phyloP scores from a whole-genome alignment of 1,140 invertebrate genomes.

The Musca domestica region DNA sequence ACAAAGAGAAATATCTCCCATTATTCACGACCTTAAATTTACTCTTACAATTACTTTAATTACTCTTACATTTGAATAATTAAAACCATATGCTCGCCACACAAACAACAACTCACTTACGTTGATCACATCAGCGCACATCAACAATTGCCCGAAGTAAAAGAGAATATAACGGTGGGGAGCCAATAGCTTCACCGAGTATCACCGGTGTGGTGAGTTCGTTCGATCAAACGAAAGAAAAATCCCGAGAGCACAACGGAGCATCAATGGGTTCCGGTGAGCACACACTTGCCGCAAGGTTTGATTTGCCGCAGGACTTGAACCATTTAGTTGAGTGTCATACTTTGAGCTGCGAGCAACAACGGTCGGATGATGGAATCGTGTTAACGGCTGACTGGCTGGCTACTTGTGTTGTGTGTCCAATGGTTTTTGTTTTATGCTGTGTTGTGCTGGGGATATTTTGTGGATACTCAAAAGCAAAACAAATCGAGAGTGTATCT shows the following conservation, averaged over 20 bases:
- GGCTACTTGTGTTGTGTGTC: not conserved
- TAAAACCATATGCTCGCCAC: too few species aligned
- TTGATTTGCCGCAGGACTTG: slow-evolving; percentile 24
- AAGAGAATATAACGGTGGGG: too few species aligned
- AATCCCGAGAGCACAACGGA: slow-evolving; percentile 1
- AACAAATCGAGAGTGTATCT: not conserved
- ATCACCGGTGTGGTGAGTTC: not conserved
- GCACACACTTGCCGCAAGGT: slow-evolving; percentile 22
- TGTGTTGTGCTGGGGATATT: not conserved
- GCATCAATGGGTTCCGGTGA: not conserved
- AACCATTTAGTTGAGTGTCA: slow-evolving; percentile 24
- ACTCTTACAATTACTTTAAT: too few species aligned
- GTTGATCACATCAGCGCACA: too few species aligned
- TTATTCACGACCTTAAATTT: too few species aligned
- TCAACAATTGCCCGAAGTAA: too few species aligned
- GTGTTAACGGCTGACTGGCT: not conserved
- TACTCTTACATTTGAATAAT: too few species aligned
- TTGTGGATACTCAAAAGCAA: too few species aligned
- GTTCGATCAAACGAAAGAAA: not conserved
- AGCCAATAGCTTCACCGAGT: too few species aligned
- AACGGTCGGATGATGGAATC: slow-evolving; percentile 14
- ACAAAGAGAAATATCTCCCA: too few species aligned
- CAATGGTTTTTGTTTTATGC: not conserved
- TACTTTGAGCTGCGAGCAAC: slow-evolving; percentile 23
- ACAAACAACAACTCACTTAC: too few species aligned